Evolutionary conservation across 2,113 vertebrate genomes (phyloP).

Genomic region (Cochlearius cochlearius): DNA sequence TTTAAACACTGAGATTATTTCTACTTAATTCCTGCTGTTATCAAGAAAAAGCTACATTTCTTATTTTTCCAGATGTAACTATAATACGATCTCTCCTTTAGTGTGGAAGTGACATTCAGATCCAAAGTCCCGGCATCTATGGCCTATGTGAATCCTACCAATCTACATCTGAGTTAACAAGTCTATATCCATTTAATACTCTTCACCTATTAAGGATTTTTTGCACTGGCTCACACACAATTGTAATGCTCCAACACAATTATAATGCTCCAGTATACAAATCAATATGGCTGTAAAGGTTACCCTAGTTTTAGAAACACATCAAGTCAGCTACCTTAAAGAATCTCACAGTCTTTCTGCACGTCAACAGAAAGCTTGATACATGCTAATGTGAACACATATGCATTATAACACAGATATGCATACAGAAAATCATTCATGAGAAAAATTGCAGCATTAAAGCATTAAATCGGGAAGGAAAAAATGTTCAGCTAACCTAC

Average conservation of each 20-base stretch:
- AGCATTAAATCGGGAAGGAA: not conserved
- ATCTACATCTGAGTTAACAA: not conserved
- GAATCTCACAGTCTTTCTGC: not conserved
- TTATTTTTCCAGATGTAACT: not conserved
- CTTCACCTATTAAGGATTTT: not conserved
- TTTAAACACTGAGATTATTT: not conserved
- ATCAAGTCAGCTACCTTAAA: not conserved
- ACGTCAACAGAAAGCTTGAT: not conserved
- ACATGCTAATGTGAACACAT: not conserved
- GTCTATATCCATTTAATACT: not conserved
- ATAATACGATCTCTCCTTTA: not conserved
- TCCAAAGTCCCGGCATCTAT: not conserved
- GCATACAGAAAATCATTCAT: not conserved
- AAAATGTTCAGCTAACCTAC: not conserved
- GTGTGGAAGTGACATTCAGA: not conserved
- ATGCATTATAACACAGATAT: not conserved
- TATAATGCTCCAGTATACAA: not conserved
- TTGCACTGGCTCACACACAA: not conserved
- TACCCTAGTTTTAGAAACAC: not conserved
- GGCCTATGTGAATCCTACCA: not conserved
- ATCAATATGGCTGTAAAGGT: not conserved
- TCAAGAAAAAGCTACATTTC: not conserved
- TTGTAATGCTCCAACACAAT: not conserved
- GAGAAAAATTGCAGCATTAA: not conserved
- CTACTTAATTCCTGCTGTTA: not conserved